Evolutionary conservation across 2,888 invertebrate species (phyloP), one percentile per base, ranked within the genome.

Genomic region (Pterostichus madidus): DNA sequence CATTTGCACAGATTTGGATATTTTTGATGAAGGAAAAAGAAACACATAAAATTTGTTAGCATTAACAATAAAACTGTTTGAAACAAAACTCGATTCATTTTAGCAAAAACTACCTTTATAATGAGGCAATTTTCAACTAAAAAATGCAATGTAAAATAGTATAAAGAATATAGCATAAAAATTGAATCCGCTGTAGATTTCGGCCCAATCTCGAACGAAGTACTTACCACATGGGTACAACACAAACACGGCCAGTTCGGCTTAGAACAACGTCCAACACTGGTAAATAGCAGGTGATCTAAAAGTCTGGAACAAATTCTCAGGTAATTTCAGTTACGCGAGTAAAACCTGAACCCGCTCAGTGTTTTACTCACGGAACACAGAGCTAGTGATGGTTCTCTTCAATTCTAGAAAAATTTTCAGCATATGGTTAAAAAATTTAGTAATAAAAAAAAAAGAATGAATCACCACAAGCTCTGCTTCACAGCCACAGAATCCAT

Each of bases 291-390:
- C 86, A 86, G 87, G 86, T 84, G 85, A 88, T 88, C 89, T 90
- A 89, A 86, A 88, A 88, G 91, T 91, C 93, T 93, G 92, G 91
- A 93, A 92, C 92, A 93, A 92, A 92, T 91, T 92, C 92, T 92
- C 93, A 92, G 92, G 92, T 92, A 90, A 90, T 87, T 87, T 87
- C 86, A 83, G 84, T 86, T 86, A 85, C 85, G 85, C 84, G 85
- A 84, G 85, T 84, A 85, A 85, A 86, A 86, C 85, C 83, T 84
- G 75, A 68, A 75, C 31, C 13, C 78, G 31, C 35, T 73, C 61
- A 49, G 76, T 17, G 11, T 35, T 61, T 59, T 75, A 83, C 82
- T 77, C 77, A 31, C 64, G 76, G 64, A 83, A 83, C 82, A 52
- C 82, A 83, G 76, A 77, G 76, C 76, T 76, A 32, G 52, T 83